Base-by-base conservation (phyloP, 2,113 vertebrate genomes). In the Lasiurus cinereus region DNA sequence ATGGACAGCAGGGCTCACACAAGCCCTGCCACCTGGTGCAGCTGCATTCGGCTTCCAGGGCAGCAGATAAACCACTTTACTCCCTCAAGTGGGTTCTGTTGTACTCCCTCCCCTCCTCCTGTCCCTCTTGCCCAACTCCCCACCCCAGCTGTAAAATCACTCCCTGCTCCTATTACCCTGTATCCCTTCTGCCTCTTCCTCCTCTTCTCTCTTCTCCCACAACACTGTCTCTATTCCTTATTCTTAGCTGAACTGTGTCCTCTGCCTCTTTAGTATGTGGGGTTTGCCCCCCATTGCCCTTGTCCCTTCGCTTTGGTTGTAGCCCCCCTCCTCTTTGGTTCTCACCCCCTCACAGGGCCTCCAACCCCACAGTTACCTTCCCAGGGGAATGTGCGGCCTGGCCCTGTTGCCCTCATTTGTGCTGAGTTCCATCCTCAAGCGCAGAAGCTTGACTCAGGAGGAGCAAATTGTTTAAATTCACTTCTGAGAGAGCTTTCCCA, bases 41-140 rank as follows among this genome's bases (percentile, higher is more conserved):
- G 93, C 85, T 95, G 76, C 80, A 80, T 50, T 97, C 3, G n/a
- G 52, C 89, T 86, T 27, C 85, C 56, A 24, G 80, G 92, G 88
- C 74, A 50, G 74, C 74, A 77, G 46, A 50, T 29, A 77, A n/a
- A 6, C 8, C 46, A 18, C 13, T 43, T n/a, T 77, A 52, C 13
- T 64, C 46, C 86, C 36, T 31, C 0, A 18, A 22, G 13, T 24
- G 59, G 29, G 8, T 62, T 31, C 48, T 82, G 19, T 36, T 21
- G 4, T 4, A 10, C 13, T 6, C 19, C 33, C 24, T 13, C 36
- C 3, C 7, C 13, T 4, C 13, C 39, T 24, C 31, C 48, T 22
- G 15, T 29, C 31, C 6, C 16, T 69, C 16, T 43, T 69, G 31
- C 52, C 48, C 8, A 19, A 43, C n/a, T 5, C 36, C 52, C 11